Base-by-base conservation (phyloP, 2,797 vertebrate species). In the Galagoides demidoff region DNA sequence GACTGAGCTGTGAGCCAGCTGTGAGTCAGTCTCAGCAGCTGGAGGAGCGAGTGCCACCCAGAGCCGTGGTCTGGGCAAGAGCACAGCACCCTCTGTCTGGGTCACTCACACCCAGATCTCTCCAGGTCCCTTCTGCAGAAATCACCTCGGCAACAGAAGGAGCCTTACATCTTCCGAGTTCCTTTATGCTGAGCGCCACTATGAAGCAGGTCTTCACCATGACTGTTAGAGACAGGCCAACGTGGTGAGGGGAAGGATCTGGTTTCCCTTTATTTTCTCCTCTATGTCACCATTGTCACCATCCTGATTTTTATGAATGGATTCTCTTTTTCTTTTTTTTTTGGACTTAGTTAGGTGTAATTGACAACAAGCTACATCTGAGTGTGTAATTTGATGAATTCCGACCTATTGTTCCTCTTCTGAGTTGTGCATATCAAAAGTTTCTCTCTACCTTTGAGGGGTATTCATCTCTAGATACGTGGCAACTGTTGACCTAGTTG, bases 181-280 rank as follows among this genome's bases (percentile, higher is more conserved):
- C 55, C 84, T 92, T 95, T 57, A 17, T 70, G 34, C 31, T 68
- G 70, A 87, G 39, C 43, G 89, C 34, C 5, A 5, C 87, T 79
- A 70, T 61, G 45, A 89, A 89, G 39, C 7, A 89, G 11, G 25
- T 77, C 25, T 95, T 81, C 34, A 3, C 79, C 13, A 31, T 78
- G 73, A 91, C 68, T n/a, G 64, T 1, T 64, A 57, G 20, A 84
- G 77, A 61, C 19, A 76, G 81, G 23, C 29, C 76, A 88, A 19
- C 55, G 11, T 77, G 45, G 31, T 52, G 57, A 84, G 13, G 55
- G 71, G n/a, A 29, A 88, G 52, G 19, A 27, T 34, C 37, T 81
- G 20, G 37, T 85, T 90, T 94, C 74, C 23, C 2, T 31, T 85
- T 85, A 4, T 31, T 85, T 85, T 96, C 86, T 92, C 85, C 77